Evolutionary conservation across 2,113 vertebrate species (phyloP).

Genomic region (Actinemys pallida): DNA sequence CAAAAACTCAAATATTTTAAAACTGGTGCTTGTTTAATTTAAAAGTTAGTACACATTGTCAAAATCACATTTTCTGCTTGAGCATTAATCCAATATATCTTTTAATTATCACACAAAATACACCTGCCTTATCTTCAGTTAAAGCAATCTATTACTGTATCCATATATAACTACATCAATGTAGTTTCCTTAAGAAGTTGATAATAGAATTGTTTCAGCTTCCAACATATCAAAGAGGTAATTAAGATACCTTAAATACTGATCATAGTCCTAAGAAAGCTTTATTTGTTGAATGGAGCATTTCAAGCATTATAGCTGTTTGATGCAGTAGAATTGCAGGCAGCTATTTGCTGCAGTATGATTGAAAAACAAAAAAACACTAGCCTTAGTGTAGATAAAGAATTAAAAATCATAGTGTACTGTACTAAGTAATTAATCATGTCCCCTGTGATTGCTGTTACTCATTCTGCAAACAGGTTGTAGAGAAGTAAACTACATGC

Average conservation of each 20-base stretch:
- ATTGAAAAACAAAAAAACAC: constrained; percentile 54
- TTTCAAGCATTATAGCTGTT: constrained; percentile 48
- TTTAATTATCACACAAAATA: background rate
- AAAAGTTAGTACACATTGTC: background rate
- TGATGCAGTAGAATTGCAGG: constrained; percentile 21
- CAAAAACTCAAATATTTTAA: background rate
- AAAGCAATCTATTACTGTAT: background rate
- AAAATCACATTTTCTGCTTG: background rate
- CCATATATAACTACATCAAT: background rate
- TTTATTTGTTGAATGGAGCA: constrained; percentile 29
- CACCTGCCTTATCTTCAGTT: background rate
- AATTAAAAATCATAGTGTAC: constrained; percentile 38
- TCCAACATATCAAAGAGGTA: background rate
- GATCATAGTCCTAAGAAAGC: constrained; percentile 8
- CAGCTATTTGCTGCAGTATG: constrained; percentile 36
- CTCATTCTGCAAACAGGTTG: constrained; percentile 56
- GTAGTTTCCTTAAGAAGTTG: background rate
- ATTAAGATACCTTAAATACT: constrained; percentile 24
- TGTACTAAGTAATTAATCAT: constrained; percentile 71
- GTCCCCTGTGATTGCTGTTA: constrained; percentile 63
- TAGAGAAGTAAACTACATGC: constrained; percentile 42
- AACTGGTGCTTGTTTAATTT: background rate
- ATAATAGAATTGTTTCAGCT: background rate
- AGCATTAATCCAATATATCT: background rate
- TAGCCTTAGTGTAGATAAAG: constrained; percentile 52